Percentiles rank a stretch among this genome's conserved stretches.
These are phyloP conservation scores for Phalacrocorax aristotelis DNA, from an alignment of 2,113 vertebrate species.

Conservation along the genomic window DNA sequence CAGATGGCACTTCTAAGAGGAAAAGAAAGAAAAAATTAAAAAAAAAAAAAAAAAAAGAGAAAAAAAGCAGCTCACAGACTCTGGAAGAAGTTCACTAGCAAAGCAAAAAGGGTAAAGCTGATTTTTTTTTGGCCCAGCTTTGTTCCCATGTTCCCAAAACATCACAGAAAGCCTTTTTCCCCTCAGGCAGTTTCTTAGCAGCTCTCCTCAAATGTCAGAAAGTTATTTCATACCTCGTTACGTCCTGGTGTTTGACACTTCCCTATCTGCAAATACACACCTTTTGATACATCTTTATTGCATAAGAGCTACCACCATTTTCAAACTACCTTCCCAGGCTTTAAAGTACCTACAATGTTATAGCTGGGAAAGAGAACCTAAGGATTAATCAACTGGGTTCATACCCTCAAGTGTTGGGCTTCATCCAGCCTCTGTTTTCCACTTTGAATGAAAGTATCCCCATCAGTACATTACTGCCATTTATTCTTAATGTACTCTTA, in stretches of 20 bases:
- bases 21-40: not conserved
- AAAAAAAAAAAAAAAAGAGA: not conserved
- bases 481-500: constrained; percentile 48
- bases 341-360: not conserved
- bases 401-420: constrained; percentile 44
- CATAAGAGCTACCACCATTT: not conserved
- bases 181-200: not conserved
- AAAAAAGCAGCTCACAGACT: not conserved
- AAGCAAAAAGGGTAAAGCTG: not conserved
- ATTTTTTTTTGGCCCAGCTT: not conserved
- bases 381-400: constrained; percentile 52
- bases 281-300: not conserved
- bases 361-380: not conserved
- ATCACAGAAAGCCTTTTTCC: not conserved
- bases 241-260: not conserved
- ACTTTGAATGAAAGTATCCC: constrained; percentile 56
- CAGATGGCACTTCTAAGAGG: not conserved
- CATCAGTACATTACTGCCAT: constrained; percentile 62
- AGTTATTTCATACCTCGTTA: not conserved
- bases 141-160: not conserved
- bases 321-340: not conserved
- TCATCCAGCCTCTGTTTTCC: constrained; percentile 46
- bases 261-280: not conserved
- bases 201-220: not conserved
- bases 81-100: not conserved